phyloP scores from a whole-genome alignment of 2,797 vertebrate genomes.

The Setipinna tenuifilis region DNA sequence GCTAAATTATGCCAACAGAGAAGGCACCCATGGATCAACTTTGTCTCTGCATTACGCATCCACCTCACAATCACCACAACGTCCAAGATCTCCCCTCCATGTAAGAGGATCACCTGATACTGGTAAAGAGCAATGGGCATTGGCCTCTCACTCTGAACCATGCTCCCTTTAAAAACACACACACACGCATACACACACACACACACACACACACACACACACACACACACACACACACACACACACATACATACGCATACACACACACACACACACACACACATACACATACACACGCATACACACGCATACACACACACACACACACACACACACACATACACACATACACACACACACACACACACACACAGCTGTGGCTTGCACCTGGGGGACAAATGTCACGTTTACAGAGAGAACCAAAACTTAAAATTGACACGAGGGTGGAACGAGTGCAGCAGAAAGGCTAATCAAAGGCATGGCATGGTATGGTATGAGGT shows the following conservation, averaged over 20 bases:
- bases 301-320: conserved; percentile 27
- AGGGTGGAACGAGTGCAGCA: not conserved
- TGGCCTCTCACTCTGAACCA: not conserved
- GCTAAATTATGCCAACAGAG: not conserved
- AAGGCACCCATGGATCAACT: too few species aligned
- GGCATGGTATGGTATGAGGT: too few species aligned
- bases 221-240: too few species aligned
- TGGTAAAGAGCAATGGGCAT: not conserved
- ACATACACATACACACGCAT: conserved; percentile 37
- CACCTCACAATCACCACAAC: not conserved
- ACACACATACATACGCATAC: too few species aligned
- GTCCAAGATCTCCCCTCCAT: not conserved
- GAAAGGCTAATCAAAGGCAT: not conserved
- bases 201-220: conserved; percentile 8
- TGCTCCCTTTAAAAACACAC: not conserved
- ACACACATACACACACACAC: not conserved
- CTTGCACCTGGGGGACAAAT: not conserved
- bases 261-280: not conserved
- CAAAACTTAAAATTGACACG: not conserved
- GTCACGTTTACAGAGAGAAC: not conserved
- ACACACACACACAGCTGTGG: not conserved
- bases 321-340: too few species aligned
- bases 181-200: too few species aligned
- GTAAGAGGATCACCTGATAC: not conserved
- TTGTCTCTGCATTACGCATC: not conserved